Base-by-base conservation (phyloP, 1,140 invertebrate genomes). In the Phortica variegata region DNA sequence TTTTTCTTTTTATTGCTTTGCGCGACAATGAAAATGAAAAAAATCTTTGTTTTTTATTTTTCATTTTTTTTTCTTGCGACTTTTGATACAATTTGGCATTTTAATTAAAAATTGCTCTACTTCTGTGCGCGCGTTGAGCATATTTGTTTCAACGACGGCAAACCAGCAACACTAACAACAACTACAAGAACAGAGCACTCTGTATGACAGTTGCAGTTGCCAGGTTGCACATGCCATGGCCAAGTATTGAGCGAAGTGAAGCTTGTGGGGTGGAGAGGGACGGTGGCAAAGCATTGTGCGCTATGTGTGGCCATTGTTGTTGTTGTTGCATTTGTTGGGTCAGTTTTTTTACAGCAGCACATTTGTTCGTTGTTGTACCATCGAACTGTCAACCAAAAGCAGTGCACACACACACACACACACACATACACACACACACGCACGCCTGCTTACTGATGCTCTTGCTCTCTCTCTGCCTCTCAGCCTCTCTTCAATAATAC, bases 61-160 rank as follows among this genome's bases (percentile, higher is more conserved):
- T 34, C 34, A 47, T 26, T 54, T 47, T 50, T 60, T 43, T 58
- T 58, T 58, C n/a, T n/a, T n/a, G n/a, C n/a, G n/a, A n/a, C n/a
- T n/a, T n/a, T n/a, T n/a, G n/a, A n/a, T n/a, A n/a, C n/a, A n/a
- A n/a, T 29, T 47, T 44, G 58, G 49, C 56, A 49, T 58, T 61
- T 61, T 54, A 54, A 61, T 61, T 54, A 61, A 54, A 61, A 58
- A 43, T 41, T 58, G 59, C 23, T 59, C 59, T 43, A 58, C 47
- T 61, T 61, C 17, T 3, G 26, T 29, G 26, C 10, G 13, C 3
- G 7, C 33, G 10, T 15, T 15, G 8, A n/a, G 8, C 33, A 34
- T n/a, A n/a, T n/a, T n/a, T n/a, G n/a, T n/a, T n/a, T n/a, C n/a
- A n/a, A n/a, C n/a, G n/a, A n/a, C n/a, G n/a, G n/a, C n/a, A n/a